Percentiles rank a stretch among this genome's conserved stretches.
These are phyloP conservation scores for Steinernema hermaphroditum DNA, from an alignment of 2,888 invertebrate species.

Conservation along the genomic window DNA sequence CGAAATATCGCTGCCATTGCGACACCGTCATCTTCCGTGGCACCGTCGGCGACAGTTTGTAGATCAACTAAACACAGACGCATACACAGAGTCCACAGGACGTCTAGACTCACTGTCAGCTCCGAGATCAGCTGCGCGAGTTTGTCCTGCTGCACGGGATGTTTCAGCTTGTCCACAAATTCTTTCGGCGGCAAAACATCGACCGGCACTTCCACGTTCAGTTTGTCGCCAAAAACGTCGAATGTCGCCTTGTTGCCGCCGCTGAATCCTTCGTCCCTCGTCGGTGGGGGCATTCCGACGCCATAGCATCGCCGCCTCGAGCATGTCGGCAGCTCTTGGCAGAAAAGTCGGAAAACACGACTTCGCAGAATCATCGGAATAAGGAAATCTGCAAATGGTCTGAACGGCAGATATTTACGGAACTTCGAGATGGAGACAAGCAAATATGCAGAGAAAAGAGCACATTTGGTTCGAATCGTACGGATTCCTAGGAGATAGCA, in stretches of 20 bases:
- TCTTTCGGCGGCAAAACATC: slow-evolving; percentile 6
- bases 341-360: background rate
- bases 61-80: slow-evolving; percentile 30
- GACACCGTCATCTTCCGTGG: slow-evolving; percentile 21
- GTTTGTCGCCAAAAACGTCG: slow-evolving; percentile 8
- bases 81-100: too few species aligned
- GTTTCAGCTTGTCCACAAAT: background rate
- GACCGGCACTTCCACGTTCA: slow-evolving; percentile 2
- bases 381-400: too few species aligned
- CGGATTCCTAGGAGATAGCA: too few species aligned
- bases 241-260: background rate
- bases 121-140: slow-evolving; percentile 2
- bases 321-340: slow-evolving; percentile 10
- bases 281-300: slow-evolving; percentile 16
- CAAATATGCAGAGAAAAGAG: too few species aligned
- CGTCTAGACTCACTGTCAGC: background rate
- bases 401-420: too few species aligned
- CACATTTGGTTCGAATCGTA: too few species aligned
- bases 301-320: background rate
- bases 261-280: background rate
- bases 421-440: too few species aligned
- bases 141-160: background rate
- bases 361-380: background rate
- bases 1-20: slow-evolving; percentile 31
- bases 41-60: slow-evolving; percentile 30